Evolutionary conservation across 2,113 vertebrate species (phyloP), one percentile per base, ranked within the genome.

Genomic region (Odontesthes bonariensis): DNA sequence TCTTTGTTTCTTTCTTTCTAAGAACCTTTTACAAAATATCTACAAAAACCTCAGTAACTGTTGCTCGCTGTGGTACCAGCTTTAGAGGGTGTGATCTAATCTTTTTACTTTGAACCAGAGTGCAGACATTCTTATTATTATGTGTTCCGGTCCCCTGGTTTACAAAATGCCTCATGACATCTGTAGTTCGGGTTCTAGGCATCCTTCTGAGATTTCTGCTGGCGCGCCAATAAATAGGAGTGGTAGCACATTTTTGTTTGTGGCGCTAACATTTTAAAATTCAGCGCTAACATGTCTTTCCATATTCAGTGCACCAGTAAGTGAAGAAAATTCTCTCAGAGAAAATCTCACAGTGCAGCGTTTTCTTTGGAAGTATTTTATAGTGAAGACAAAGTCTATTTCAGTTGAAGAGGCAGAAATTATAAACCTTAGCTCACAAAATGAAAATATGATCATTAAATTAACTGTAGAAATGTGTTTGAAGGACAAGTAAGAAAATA

Each of bases 301-400:
- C 22, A 51, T 64, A 60, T 64, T 56, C 22, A 51, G 9, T 62
- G 59, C 10, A 33, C 40, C 35, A 59, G 44, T 33, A 58, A 49
- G n/a, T 47, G 46, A 46, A 70, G 42, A 14, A 44, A 44, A 14
- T 44, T 4, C 13, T 27, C 27, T 27, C 27, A 27, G 27, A 27
- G 16, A 16, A 68, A 16, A 68, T 38, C 27, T 69, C 46, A n/a
- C 38, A 6, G 53, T 42, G 55, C 56, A 55, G 33, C 19, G 12
- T 70, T 66, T 75, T 70, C 23, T 44, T 53, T 79, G 33, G 8
- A 52, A 10, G 16, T 20, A 32, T 7, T 65, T 63, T 62, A 40
- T 35, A n/a, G 44, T 3, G 4, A 55, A 65, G 33, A 73, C 32
- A 71, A 23, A 62, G 8, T 6, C 42, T 11, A 0, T 60, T 44